Percentiles rank a stretch among this genome's conserved stretches.
These are phyloP conservation scores for Plectropomus leopardus DNA, from an alignment of 2,113 vertebrate genomes.

Conservation along the genomic window DNA sequence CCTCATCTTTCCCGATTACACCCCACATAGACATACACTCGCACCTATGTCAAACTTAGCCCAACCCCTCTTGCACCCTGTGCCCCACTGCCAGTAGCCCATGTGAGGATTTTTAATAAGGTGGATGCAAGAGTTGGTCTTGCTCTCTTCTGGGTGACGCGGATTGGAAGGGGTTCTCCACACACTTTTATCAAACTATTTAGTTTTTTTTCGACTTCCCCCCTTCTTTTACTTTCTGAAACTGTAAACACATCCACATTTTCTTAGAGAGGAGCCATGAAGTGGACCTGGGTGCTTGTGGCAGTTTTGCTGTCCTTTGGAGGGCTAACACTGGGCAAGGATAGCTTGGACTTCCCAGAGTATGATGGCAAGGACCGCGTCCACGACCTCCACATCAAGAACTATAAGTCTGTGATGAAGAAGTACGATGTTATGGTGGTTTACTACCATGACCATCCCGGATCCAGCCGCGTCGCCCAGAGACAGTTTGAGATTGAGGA, in stretches of 20 bases:
- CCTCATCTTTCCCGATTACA: conserved; percentile 55
- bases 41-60: conserved; percentile 78
- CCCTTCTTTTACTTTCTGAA: conserved; percentile 38
- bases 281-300: conserved; percentile 85
- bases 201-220: not conserved
- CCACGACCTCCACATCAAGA: conserved; percentile 88
- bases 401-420: conserved; percentile 92
- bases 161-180: conserved; percentile 79
- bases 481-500: conserved; percentile 92
- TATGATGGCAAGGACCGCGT: conserved; percentile 93
- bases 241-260: conserved; percentile 18
- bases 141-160: conserved; percentile 85
- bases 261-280: conserved; percentile 81
- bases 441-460: conserved; percentile 91
- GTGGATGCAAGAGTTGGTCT: conserved; percentile 82
- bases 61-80: conserved; percentile 78
- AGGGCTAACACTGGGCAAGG: conserved; percentile 80
- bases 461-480: conserved; percentile 88
- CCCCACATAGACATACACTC: conserved; percentile 65
- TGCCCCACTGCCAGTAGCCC: conserved; percentile 71
- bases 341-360: conserved; percentile 89
- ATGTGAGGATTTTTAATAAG: conserved; percentile 81
- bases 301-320: conserved; percentile 78
- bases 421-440: conserved; percentile 92
- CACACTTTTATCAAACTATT: conserved; percentile 46